Percentiles rank a stretch among this genome's conserved stretches.
These are phyloP conservation scores for Pelecanus crispus DNA, from an alignment of 2,113 vertebrate genomes.

Conservation along the genomic window DNA sequence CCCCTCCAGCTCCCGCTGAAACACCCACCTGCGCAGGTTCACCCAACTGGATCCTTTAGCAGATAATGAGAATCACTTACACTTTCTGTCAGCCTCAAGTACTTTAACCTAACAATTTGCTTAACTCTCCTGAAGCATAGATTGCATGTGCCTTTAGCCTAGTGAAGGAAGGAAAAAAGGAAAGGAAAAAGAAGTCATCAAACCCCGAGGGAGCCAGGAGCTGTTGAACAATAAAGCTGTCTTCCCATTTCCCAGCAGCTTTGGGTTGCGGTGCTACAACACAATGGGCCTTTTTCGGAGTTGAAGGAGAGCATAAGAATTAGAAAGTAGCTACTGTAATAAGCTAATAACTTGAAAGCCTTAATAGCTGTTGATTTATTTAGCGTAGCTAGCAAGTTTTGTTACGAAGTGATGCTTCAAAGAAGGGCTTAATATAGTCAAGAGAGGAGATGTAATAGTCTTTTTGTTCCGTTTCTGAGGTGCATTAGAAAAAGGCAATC, in stretches of 20 bases:
- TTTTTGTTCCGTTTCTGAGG: background rate
- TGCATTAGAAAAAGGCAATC: background rate
- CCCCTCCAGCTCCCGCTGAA: conserved; percentile 29
- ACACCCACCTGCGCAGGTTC: conserved; percentile 46
- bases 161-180: background rate
- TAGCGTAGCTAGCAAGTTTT: background rate
- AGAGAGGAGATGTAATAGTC: background rate
- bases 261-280: background rate
- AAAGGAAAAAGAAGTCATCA: background rate
- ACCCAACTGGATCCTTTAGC: conserved; percentile 39
- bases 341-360: conserved; percentile 26
- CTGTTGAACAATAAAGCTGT: conserved; percentile 20
- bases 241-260: background rate
- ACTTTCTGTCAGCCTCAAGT: conserved; percentile 50
- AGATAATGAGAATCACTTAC: conserved; percentile 57
- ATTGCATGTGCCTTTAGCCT: background rate
- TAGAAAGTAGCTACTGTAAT: background rate
- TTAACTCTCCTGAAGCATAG: background rate
- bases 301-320: background rate
- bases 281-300: background rate
- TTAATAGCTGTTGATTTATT: conserved; percentile 39
- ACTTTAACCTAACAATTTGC: conserved; percentile 33
- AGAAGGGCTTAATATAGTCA: background rate
- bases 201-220: background rate
- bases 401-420: conserved; percentile 5